A percentile compares a stretch with the other conserved stretches of the same genome.
Evolutionary conservation across 1,140 invertebrate species (phyloP).

Genomic region (Gyrodactylus salaris): DNA sequence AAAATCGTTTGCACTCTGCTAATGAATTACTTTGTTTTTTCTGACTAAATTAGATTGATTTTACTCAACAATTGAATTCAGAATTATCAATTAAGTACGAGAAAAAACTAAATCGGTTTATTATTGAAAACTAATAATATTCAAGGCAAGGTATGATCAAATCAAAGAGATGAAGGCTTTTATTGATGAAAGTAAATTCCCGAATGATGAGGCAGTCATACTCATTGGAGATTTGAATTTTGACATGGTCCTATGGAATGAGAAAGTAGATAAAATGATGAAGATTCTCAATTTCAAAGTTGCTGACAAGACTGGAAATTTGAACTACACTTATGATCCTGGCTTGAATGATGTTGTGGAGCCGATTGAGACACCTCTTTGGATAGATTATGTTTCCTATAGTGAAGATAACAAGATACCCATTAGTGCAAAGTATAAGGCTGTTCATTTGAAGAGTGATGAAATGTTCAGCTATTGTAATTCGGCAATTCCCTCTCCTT

Average conservation of each 20-base stretch:
- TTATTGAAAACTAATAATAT: too few relatives aligned
- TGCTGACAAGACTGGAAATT: not conserved
- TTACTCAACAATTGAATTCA: too few relatives aligned
- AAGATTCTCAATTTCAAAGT: not conserved
- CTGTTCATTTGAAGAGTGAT: not conserved
- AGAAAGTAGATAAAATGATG: not conserved
- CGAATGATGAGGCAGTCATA: not conserved
- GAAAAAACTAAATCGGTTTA: too few relatives aligned
- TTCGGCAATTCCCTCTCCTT: not conserved
- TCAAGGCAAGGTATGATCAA: not conserved
- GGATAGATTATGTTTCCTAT: not conserved
- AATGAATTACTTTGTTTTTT: too few relatives aligned
- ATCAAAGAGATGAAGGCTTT: not conserved
- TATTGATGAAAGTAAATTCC: not conserved
- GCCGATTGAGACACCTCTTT: not conserved
- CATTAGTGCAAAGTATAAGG: not conserved
- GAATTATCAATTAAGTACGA: too few relatives aligned
- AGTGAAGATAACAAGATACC: not conserved
- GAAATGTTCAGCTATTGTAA: not conserved
- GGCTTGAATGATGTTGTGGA: not conserved
- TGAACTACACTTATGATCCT: not conserved
- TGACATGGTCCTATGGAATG: not conserved
- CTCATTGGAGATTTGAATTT: not conserved
- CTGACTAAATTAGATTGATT: too few relatives aligned
- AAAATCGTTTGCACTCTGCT: too few relatives aligned